Evolutionary conservation across 1,140 invertebrate genomes (phyloP), one percentile per base, ranked within the genome.

Genomic region (Aricia agestis): DNA sequence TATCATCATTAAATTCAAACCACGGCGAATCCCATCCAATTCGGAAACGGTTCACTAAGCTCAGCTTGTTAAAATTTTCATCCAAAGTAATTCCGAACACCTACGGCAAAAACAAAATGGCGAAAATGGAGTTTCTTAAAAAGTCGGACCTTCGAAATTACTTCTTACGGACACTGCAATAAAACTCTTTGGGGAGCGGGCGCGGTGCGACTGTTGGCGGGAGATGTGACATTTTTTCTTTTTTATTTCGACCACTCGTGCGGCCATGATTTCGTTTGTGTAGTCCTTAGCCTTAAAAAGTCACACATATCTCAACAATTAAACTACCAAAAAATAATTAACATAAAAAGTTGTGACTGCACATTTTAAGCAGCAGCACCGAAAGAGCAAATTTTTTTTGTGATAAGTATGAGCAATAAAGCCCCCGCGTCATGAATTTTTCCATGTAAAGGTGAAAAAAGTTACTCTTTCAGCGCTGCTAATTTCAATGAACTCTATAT

Each of bases 111-210:
- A 75, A 75, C 70, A 82, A 83, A 82, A 83, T 78, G 71, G 78
- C 73, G 79, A 77, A 86, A 91, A 89, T 86, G 83, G 85, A 89
- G 79, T 89, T 91, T 89, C 84, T 89, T 88, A 87, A 88, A 90
- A 86, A 90, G 87, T 88, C 85, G 83, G 87, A 89, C 87, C 88
- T 87, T 87, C 88, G 80, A 89, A 91, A 91, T 91, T 91, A 87
- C 87, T 91, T 91, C 86, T 84, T 78, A 83, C 84, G 85, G 87
- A 88, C 89, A 85, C 74, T 81, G 87, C 83, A 87, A 91, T 89
- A 90, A 88, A 88, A 91, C 85, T 91, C 86, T 90, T 89, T 89
- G 85, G 85, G 83, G 74, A 66, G 71, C 73, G 73, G 75, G 80
- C 70, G 78, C 36, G 80, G 84, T 61, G 52, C 0, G 66, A 78